Conservation (phyloP, 2,797 vertebrate species). For the Malacoraja senta region DNA sequence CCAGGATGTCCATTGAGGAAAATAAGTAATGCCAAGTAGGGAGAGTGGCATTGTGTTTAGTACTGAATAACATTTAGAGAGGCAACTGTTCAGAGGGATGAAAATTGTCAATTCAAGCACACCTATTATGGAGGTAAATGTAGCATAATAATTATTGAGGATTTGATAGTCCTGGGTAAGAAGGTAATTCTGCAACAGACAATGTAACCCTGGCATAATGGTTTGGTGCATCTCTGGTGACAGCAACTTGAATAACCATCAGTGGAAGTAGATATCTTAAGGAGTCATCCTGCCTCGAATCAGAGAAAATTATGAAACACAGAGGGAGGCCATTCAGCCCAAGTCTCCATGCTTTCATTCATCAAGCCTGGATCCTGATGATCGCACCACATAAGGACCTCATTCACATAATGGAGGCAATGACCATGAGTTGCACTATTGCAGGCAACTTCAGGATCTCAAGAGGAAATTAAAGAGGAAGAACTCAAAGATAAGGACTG, state of each 20-base stretch:
- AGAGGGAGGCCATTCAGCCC: no score
- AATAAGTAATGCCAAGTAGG: not conserved
- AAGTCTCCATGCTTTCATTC: no score
- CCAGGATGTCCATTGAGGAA: not conserved
- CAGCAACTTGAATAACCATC: not conserved
- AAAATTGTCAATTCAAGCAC: not conserved
- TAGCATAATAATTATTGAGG: not conserved
- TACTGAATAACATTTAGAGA: no score
- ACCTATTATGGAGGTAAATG: not conserved
- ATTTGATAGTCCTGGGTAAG: not conserved
- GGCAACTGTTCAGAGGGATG: no score
- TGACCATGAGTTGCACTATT: no score
- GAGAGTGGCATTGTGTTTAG: no score
- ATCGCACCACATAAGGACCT: no score
- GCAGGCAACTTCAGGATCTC: no score
- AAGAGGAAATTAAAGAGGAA: no score
- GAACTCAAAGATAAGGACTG: no score
- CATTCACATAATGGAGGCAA: not conserved
- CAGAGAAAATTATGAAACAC: no score
- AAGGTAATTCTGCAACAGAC: not conserved
- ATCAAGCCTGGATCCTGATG: no score
- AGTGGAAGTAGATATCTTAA: not conserved
- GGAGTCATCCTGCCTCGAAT: not conserved
- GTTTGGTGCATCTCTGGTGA: not conserved
- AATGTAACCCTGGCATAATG: not conserved